Conservation (phyloP, 2,888 invertebrate species). For the Steinernema hermaphroditum region DNA sequence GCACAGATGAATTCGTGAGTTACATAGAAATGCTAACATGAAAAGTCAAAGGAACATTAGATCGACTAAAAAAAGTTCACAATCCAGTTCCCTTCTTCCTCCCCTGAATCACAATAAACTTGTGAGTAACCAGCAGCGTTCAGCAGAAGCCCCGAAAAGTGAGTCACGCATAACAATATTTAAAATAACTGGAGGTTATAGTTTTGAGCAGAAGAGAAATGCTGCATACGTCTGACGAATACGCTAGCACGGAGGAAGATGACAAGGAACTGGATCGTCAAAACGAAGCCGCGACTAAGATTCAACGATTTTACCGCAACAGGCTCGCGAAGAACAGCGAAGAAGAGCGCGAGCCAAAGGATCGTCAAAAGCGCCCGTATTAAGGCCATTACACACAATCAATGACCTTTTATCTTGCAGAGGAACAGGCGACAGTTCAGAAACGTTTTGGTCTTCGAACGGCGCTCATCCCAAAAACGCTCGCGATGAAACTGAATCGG, state of each 20-base stretch:
- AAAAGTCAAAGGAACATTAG: no score
- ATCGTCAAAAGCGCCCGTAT: no score
- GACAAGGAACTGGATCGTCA: background rate
- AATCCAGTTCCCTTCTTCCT: background rate
- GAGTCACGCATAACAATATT: background rate
- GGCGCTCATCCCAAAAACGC: background rate
- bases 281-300: slow-evolving; percentile 5
- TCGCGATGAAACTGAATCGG: background rate
- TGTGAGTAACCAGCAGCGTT: background rate
- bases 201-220: background rate
- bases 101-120: background rate
- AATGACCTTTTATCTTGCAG: no score
- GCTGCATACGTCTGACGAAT: background rate
- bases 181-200: background rate
- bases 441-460: background rate
- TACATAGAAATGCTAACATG: no score
- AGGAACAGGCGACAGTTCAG: slow-evolving; percentile 1
- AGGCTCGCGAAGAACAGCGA: background rate
- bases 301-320: slow-evolving; percentile 16
- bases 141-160: background rate
- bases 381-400: no score
- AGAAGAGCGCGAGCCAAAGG: background rate
- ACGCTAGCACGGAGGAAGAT: background rate
- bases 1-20: background rate
- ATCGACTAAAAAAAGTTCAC: no score